Evolutionary conservation across 2,797 vertebrate species (phyloP).

Genomic region (Oryzias dopingdopingensis): DNA sequence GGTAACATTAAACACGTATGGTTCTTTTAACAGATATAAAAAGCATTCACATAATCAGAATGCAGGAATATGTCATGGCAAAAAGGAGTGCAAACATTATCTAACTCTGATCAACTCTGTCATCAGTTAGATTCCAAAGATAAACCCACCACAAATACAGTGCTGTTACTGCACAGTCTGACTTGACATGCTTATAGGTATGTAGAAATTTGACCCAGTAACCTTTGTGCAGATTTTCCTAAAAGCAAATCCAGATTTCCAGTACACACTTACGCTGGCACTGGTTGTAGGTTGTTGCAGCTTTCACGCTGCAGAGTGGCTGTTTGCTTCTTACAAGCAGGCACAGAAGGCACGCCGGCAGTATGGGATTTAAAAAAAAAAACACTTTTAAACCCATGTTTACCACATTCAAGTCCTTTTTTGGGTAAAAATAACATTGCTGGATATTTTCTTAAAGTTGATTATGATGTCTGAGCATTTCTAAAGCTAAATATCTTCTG

Average conservation of each 20-base stretch:
- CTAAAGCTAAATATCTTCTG: no score
- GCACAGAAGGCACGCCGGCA: conserved; percentile 13
- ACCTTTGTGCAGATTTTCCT: conserved; percentile 31
- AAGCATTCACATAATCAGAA: not conserved
- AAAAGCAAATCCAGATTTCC: conserved; percentile 25
- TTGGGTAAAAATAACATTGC: no score
- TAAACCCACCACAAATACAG: conserved; percentile 13
- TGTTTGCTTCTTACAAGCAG: not conserved
- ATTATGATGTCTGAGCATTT: no score
- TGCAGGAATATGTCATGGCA: conserved; percentile 17
- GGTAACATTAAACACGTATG: no score
- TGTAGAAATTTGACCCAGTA: conserved; percentile 44
- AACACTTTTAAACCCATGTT: no score
- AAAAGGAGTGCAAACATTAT: conserved; percentile 21
- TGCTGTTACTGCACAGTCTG: conserved; percentile 28
- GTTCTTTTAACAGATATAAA: conserved; percentile 14
- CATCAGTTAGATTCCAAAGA: conserved; percentile 34
- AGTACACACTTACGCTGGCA: conserved; percentile 6
- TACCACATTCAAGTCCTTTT: no score
- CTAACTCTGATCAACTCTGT: conserved; percentile 23
- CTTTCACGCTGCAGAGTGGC: conserved; percentile 27
- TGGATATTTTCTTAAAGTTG: no score
- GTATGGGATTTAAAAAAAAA: conserved; percentile 16
- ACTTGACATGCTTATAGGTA: conserved; percentile 19
- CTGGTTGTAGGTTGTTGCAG: conserved; percentile 38